phyloP scores from a whole-genome alignment of 1,140 invertebrate genomes.

The Ceratina australensis region DNA sequence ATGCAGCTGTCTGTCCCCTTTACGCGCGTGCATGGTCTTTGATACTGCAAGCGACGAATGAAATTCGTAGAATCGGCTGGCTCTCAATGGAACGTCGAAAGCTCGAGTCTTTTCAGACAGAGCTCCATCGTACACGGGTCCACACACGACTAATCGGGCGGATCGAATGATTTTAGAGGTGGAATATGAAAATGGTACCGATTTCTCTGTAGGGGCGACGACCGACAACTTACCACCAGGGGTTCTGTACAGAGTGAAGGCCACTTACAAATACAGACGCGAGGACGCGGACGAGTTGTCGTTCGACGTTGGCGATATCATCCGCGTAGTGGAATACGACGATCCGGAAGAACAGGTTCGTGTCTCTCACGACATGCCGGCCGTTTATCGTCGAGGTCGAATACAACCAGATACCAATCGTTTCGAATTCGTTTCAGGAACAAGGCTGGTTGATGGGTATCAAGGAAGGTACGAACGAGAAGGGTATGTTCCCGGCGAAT shows the following conservation, averaged over 20 bases:
- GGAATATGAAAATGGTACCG: constrained; percentile 80
- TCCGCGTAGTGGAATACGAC: constrained; percentile 96
- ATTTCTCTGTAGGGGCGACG: constrained; percentile 88
- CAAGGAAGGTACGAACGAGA: constrained; percentile 92
- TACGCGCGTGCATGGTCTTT: background rate
- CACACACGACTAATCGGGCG: constrained; percentile 70
- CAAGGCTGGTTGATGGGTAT: constrained; percentile 99
- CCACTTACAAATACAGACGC: constrained; percentile 96
- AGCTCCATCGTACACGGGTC: constrained; percentile 53
- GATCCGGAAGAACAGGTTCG: constrained; percentile 97
- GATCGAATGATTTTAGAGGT: constrained; percentile 78
- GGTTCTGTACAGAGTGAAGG: constrained; percentile 94
- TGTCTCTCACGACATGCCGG: constrained; percentile 28
- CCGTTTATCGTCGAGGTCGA: no score
- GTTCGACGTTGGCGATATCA: constrained; percentile 97
- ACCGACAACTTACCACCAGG: constrained; percentile 93
- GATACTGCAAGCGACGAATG: background rate
- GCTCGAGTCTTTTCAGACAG: constrained; percentile 25
- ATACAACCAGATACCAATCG: background rate
- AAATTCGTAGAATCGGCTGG: background rate
- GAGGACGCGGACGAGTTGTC: constrained; percentile 97
- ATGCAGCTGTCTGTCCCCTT: no score
- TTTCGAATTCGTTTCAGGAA: constrained; percentile 84
- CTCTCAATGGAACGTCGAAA: constrained; percentile 23
- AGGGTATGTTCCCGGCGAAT: constrained; percentile 98